Percentiles rank a stretch among this genome's conserved stretches.
Evolutionary conservation across 2,113 vertebrate species (phyloP).

Genomic region (Malurus alboscapulatus): DNA sequence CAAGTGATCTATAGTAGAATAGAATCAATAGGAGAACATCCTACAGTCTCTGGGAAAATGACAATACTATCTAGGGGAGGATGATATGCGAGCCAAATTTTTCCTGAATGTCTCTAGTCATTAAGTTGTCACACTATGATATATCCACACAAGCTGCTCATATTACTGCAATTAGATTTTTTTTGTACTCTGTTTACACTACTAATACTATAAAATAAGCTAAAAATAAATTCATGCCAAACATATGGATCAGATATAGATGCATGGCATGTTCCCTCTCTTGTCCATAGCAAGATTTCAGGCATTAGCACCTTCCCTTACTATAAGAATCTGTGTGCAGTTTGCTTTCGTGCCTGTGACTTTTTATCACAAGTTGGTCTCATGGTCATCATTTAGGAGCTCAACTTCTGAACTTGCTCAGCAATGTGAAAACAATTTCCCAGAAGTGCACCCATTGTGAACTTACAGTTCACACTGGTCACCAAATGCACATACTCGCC

Average conservation of each 20-base stretch:
- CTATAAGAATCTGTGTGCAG: neutral
- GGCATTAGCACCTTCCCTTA: neutral
- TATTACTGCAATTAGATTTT: neutral
- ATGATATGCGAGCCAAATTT: neutral
- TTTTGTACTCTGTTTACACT: neutral
- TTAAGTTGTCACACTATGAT: neutral
- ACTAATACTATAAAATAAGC: neutral
- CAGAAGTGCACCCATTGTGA: neutral
- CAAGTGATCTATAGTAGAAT: neutral
- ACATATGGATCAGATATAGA: neutral
- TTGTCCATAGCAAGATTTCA: neutral
- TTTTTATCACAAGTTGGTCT: neutral
- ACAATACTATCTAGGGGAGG: accelerated
- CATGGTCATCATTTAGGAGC: neutral
- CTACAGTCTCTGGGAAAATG: neutral
- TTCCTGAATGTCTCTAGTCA: neutral
- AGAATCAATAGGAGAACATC: neutral
- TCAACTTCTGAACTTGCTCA: neutral
- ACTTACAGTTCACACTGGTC: neutral
- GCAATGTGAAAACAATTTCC: neutral
- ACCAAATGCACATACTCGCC: neutral
- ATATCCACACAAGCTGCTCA: neutral
- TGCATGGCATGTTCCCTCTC: neutral
- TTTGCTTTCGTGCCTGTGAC: neutral
- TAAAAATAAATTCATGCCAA: neutral